These are phyloP conservation scores for Poeciliopsis presidionis DNA, from an alignment of 2,797 vertebrate genomes.

Conservation along the genomic window DNA sequence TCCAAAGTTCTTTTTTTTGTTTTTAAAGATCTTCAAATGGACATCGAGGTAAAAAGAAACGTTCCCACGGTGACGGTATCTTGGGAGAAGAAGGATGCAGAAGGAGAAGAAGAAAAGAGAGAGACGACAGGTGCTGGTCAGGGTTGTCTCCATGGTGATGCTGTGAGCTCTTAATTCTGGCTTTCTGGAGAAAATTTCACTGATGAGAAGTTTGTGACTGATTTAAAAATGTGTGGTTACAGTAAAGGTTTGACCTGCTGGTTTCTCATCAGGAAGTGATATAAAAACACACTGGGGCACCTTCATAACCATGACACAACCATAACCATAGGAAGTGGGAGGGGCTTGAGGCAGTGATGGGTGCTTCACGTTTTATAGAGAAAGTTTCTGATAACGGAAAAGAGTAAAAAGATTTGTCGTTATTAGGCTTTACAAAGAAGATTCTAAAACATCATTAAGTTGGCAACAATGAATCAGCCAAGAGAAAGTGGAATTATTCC, in stretches of 20 bases:
- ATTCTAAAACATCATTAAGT: too few species aligned
- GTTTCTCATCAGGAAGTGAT: not conserved
- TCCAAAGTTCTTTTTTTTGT: not conserved
- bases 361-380: too few species aligned
- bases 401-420: too few species aligned
- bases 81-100: not conserved
- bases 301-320: not conserved
- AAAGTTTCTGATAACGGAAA: too few species aligned
- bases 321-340: too few species aligned
- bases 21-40: not conserved
- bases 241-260: not conserved
- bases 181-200: not conserved
- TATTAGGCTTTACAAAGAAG: too few species aligned
- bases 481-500: too few species aligned
- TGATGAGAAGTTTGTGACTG: not conserved
- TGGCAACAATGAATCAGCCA: too few species aligned
- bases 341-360: too few species aligned
- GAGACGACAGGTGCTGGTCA: not conserved
- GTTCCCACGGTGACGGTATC: not conserved
- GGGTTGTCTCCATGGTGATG: not conserved
- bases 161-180: not conserved
- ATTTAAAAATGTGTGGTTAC: not conserved
- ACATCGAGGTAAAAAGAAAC: not conserved
- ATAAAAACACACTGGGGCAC: not conserved
- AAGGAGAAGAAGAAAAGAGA: not conserved